Percentiles rank a stretch among this genome's conserved stretches.
Conservation (phyloP, 64 coral and sea anemone species). For the Pocillopora damicornis region DNA sequence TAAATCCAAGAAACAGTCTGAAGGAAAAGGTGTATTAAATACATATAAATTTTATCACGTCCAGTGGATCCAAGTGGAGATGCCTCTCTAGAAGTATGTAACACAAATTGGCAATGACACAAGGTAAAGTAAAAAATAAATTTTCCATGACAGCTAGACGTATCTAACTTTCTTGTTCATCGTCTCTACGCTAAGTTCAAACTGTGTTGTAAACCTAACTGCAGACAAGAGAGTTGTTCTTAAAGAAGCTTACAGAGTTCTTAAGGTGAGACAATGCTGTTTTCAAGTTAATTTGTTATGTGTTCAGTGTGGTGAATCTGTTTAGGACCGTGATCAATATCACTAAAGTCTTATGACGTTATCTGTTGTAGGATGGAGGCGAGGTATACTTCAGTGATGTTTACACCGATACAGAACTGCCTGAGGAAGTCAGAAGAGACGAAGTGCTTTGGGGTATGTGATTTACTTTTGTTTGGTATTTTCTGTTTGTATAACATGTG, state of each 20-base stretch:
- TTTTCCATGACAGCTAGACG: no score
- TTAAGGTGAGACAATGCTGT: conserved; percentile 51
- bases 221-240: conserved; percentile 67
- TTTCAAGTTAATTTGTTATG: not conserved
- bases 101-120: no score
- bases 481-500: no score
- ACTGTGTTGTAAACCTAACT: conserved; percentile 83
- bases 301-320: not conserved
- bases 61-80: no score
- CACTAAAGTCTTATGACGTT: not conserved
- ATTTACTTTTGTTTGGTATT: no score
- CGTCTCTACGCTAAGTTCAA: conserved; percentile 40
- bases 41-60: no score
- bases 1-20: no score
- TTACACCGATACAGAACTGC: conserved; percentile 77
- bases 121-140: no score
- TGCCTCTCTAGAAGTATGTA: no score
- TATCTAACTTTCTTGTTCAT: no score
- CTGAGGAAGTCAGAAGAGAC: conserved; percentile 76
- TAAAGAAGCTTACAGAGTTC: conserved; percentile 59
- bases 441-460: conserved; percentile 89
- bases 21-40: no score
- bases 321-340: not conserved
- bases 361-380: conserved; percentile 67
- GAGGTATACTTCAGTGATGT: conserved; percentile 97